Evolutionary conservation across 2,113 vertebrate genomes (phyloP).

Genomic region (Gorsachius goisagi): DNA sequence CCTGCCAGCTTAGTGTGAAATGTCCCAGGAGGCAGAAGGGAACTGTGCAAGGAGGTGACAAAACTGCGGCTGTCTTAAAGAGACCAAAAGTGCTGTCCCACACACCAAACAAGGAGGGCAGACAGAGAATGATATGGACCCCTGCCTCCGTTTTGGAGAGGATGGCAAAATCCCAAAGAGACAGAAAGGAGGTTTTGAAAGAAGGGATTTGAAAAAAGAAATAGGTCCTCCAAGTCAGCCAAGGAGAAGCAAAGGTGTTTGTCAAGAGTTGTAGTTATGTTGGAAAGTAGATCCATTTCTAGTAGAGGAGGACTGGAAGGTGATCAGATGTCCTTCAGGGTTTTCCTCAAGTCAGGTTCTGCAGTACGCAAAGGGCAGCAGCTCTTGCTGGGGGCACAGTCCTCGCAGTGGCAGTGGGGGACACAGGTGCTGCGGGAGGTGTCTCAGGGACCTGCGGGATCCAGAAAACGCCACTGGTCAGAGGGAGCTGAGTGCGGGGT

Average conservation of each 20-base stretch:
- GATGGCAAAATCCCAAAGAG: neutral
- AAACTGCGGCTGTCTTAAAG: neutral
- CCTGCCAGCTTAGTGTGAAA: neutral
- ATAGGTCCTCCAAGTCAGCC: neutral
- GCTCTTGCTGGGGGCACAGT: neutral
- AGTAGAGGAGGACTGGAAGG: neutral
- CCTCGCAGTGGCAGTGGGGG: fast-evolving
- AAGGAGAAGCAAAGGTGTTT: neutral
- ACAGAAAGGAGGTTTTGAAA: neutral
- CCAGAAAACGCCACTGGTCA: neutral
- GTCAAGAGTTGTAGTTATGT: neutral
- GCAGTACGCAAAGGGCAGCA: neutral
- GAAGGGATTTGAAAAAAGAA: neutral
- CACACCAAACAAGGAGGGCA: neutral
- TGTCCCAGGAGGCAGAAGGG: neutral
- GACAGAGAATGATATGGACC: neutral
- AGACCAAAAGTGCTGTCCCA: neutral
- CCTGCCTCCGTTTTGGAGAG: neutral
- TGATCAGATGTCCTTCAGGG: neutral
- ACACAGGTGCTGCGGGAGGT: neutral
- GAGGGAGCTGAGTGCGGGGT: neutral
- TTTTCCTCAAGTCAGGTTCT: neutral
- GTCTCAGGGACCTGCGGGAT: fast-evolving
- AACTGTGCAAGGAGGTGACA: neutral
- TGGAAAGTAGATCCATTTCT: neutral